phyloP scores from a whole-genome alignment of 2,888 invertebrate species.

The Parthenolecanium corni region DNA sequence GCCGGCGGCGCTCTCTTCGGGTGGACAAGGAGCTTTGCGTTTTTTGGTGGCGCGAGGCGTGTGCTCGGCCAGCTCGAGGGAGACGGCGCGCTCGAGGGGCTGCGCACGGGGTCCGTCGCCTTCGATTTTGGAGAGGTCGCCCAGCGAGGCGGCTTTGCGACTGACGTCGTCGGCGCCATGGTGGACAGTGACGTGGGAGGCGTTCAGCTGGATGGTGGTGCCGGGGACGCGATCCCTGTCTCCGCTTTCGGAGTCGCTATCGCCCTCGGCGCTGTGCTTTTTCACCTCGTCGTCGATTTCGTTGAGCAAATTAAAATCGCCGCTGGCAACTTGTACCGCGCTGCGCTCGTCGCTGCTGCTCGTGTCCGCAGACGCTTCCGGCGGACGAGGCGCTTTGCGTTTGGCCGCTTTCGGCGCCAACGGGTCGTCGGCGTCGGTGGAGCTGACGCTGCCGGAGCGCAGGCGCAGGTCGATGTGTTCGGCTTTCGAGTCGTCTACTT shows the following conservation, averaged over 20 bases:
- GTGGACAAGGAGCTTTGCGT: slow-evolving; percentile 50
- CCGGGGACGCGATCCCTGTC: slow-evolving; percentile 37
- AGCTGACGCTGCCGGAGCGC: slow-evolving; percentile 36
- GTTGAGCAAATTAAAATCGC: slow-evolving; percentile 22
- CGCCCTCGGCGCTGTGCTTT: slow-evolving; percentile 19
- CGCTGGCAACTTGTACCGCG: neutral
- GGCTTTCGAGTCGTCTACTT: neutral
- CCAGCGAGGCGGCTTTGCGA: slow-evolving; percentile 64
- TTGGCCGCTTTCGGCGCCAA: slow-evolving; percentile 48
- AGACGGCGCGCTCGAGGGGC: slow-evolving; percentile 58
- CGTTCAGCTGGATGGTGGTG: slow-evolving; percentile 60
- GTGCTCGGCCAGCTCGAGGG: slow-evolving; percentile 47
- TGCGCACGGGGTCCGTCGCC: slow-evolving; percentile 30
- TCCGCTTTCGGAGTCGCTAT: slow-evolving; percentile 42
- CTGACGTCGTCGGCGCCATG: slow-evolving; percentile 49
- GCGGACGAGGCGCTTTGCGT: slow-evolving; percentile 62
- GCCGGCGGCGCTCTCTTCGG: slow-evolving; percentile 33
- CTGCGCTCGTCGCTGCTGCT: neutral
- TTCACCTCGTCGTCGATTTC: slow-evolving; percentile 26
- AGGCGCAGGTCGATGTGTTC: slow-evolving; percentile 8
- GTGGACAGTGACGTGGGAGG: slow-evolving; percentile 62
- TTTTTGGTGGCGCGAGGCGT: slow-evolving; percentile 43
- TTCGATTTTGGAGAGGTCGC: slow-evolving; percentile 59
- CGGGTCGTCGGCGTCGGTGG: slow-evolving; percentile 31
- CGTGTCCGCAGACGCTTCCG: slow-evolving; percentile 38